Evolutionary conservation across 2,888 invertebrate genomes (phyloP), one percentile per base, ranked within the genome.

Genomic region (Dasypogon diadema): DNA sequence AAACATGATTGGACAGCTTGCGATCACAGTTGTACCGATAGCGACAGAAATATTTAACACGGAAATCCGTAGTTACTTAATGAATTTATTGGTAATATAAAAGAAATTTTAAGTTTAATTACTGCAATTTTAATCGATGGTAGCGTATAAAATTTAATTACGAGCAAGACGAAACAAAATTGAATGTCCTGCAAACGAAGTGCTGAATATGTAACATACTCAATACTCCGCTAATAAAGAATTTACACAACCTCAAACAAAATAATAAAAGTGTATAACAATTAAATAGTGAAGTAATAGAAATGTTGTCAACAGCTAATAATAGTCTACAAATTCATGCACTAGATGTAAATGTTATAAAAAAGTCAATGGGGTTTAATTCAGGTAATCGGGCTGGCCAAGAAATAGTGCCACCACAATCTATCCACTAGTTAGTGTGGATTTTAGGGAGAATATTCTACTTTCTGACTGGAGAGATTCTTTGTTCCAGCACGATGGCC

Each of bases 321-420:
- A 81, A 80, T 26, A 77, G 79, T 51, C 55, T 80, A 0, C 55
- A 78, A 18, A 78, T 79, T 21, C 79, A 80, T 5, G 80, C 80
- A 48, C 37, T 2, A 2, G 75, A 80, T 42, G 1, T 5, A 22
- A 78, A 75, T 6, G n/a, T n/a, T n/a, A n/a, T n/a, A n/a, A n/a
- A n/a, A n/a, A n/a, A n/a, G n/a, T n/a, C n/a, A n/a, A n/a, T n/a
- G n/a, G n/a, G n/a, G n/a, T n/a, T n/a, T n/a, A n/a, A n/a, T n/a
- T n/a, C n/a, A n/a, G n/a, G n/a, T n/a, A n/a, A n/a, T n/a, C n/a
- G n/a, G n/a, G n/a, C n/a, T n/a, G n/a, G n/a, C n/a, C n/a, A n/a
- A n/a, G n/a, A n/a, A n/a, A n/a, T n/a, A n/a, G n/a, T n/a, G n/a
- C n/a, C n/a, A n/a, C n/a, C n/a, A n/a, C n/a, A n/a, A n/a, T n/a